A percentile compares a stretch with the other conserved stretches of the same genome.
These are phyloP conservation scores for Siphamia tubifer DNA, from an alignment of 2,113 vertebrate species.

Conservation along the genomic window DNA sequence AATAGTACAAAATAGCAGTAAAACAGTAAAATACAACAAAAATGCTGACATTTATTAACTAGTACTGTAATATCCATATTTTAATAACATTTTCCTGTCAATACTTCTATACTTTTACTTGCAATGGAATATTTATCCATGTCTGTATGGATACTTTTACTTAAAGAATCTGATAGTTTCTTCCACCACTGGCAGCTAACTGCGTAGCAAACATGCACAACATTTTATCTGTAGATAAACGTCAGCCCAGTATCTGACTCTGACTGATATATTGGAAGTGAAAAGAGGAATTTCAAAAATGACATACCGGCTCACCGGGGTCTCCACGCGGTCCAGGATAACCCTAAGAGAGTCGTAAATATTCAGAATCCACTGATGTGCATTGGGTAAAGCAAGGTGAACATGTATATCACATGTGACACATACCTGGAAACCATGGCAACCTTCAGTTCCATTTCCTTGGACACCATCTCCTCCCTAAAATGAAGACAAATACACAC, in stretches of 20 bases:
- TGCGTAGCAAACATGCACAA: not conserved
- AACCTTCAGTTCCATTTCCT: slow-evolving; percentile 90
- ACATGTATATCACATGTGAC: not conserved
- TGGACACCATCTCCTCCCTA: slow-evolving; percentile 87
- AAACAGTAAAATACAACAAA: no score
- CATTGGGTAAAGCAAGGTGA: not conserved
- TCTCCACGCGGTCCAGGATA: slow-evolving; percentile 88
- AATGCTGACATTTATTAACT: no score
- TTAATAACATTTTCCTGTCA: no score
- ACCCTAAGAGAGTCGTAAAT: slow-evolving; percentile 76
- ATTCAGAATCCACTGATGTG: not conserved
- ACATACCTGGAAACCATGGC: slow-evolving; percentile 87
- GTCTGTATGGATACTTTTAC: no score
- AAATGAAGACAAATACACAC: slow-evolving; percentile 2
- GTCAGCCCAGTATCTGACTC: not conserved
- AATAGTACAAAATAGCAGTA: no score
- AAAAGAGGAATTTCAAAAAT: not conserved
- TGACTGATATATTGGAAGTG: not conserved
- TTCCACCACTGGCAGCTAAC: no score
- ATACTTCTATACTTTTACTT: no score
- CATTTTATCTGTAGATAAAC: not conserved
- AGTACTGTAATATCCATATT: no score
- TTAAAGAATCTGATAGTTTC: no score
- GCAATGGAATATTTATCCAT: no score
- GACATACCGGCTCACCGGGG: slow-evolving; percentile 84